Conservation (phyloP, 2,888 invertebrate genomes). For the Baccha elongata region DNA sequence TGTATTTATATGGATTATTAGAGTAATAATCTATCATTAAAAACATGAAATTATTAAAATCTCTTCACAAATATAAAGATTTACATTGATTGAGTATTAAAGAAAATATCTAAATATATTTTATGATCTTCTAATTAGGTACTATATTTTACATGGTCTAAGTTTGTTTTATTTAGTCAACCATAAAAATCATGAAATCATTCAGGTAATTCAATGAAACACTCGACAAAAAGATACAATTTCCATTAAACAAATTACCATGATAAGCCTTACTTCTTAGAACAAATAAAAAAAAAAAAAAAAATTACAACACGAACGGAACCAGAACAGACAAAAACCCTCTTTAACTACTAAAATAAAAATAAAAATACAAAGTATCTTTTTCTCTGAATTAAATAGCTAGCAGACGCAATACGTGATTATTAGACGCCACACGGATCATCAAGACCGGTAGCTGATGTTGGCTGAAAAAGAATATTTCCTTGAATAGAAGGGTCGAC, state of each 20-base stretch:
- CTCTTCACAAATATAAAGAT: no score
- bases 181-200: background rate
- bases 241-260: constrained; percentile 42
- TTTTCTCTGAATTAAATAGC: constrained; percentile 62
- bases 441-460: constrained; percentile 67
- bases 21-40: no score
- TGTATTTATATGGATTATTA: no score
- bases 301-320: constrained; percentile 25
- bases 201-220: constrained; percentile 18
- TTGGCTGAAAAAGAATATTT: constrained; percentile 30
- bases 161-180: no score
- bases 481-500: constrained; percentile 56
- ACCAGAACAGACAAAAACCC: constrained; percentile 1
- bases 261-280: constrained; percentile 40
- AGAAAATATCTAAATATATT: no score
- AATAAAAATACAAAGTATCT: constrained; percentile 23
- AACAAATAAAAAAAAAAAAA: constrained; percentile 38
- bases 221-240: constrained; percentile 11
- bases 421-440: constrained; percentile 71
- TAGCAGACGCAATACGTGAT: constrained; percentile 62
- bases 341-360: constrained; percentile 1
- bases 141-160: no score
- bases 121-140: no score
- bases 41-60: no score
- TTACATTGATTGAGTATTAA: no score